Conservation (phyloP, 1,140 invertebrate genomes). For the Cydia strobilella region DNA sequence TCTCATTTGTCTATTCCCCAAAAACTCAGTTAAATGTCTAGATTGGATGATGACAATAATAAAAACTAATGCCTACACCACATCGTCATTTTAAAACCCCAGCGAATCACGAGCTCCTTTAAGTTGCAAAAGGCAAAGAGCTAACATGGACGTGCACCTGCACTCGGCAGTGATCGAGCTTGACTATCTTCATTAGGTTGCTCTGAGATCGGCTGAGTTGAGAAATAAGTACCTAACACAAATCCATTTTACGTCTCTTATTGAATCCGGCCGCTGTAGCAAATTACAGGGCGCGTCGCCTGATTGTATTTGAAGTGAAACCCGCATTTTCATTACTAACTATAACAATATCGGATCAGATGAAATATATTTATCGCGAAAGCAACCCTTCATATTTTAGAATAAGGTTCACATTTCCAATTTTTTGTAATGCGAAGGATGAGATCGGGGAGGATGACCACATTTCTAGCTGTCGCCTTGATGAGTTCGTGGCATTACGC, state of each 20-base stretch:
- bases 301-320: constrained; percentile 30
- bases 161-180: not conserved
- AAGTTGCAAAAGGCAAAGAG: no score
- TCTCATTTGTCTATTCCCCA: no score
- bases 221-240: constrained; percentile 18
- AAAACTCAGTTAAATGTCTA: no score
- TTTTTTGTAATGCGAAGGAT: not conserved
- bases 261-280: constrained; percentile 22
- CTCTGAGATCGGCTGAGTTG: constrained; percentile 11
- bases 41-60: no score
- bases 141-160: no score
- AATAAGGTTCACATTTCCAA: not conserved
- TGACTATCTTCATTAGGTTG: constrained; percentile 12
- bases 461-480: constrained; percentile 17
- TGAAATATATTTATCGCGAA: not conserved
- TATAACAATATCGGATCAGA: not conserved
- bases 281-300: constrained; percentile 28
- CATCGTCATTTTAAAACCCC: no score
- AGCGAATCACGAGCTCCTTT: no score
- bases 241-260: constrained; percentile 28
- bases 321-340: not conserved
- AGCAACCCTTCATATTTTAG: not conserved
- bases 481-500: not conserved
- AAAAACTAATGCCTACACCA: no score
- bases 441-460: not conserved